Base-by-base conservation (phyloP, 2,113 vertebrate genomes). In the Oenanthe oenanthe region DNA sequence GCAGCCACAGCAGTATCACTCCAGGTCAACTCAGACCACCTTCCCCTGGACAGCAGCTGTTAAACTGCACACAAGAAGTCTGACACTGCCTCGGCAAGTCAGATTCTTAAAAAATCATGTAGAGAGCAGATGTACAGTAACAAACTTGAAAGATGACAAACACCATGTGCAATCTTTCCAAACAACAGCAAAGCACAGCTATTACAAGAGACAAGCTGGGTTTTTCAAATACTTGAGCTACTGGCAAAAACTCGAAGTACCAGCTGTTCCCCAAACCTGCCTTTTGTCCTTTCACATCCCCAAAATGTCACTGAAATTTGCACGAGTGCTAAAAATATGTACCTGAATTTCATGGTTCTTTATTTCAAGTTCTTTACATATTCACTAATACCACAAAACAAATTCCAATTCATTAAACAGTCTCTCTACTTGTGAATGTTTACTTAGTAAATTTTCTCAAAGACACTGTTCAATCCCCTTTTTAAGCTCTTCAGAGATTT, bases 121-220 rank as follows among this genome's bases (percentile, higher is more conserved):
- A 91, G 38, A 91, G 85, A 85, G 42, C 92, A 95, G 75, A 93
- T 89, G 81, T 50, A 70, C 50, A 74, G 63, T 80, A 91, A 83
- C 71, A 95, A 93, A 87, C 67, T 81, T 43, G 63, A 82, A 88
- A 92, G 45, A 89, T 0, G 5, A 87, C 71, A 91, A 85, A 91
- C 38, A 66, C 66, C 68, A 84, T 13, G 38, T 61, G 76, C 47
- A 73, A 48, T 73, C 79, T 66, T 87, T 66, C 74, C 82, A 89
- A 93, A 91, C 43, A 91, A 73, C 56, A 93, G 63, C 6, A 0
- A 24, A 90, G 24, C 53, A 67, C 2, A 7, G 73, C 73, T 86
- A 78, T 68, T 75, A 28, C 17, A 79, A 62, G n/a, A 72, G 14
- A 54, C 50, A 68, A 43, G 57, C 47, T 47, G 65, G 3, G 31